These are phyloP conservation scores for Akabosia matsudoensis DNA, from an alignment of 1,140 invertebrate species.

Conservation along the genomic window DNA sequence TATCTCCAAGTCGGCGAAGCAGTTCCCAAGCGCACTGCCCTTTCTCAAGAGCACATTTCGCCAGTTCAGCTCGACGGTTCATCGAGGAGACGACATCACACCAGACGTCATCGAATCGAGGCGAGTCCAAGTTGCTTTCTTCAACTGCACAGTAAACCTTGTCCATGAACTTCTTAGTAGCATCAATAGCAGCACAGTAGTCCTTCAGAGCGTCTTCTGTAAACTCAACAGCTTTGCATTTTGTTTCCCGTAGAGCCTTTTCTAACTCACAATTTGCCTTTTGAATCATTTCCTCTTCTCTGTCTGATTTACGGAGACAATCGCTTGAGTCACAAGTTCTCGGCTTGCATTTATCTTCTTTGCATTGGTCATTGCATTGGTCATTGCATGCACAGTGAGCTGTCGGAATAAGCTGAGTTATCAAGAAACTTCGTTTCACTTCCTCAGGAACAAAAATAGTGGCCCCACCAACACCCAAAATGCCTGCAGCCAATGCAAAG, in stretches of 20 bases:
- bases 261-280: conserved; percentile 45
- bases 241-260: conserved; percentile 42
- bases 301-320: conserved; percentile 42
- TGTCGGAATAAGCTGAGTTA: background rate
- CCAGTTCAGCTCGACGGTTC: conserved; percentile 39
- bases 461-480: background rate
- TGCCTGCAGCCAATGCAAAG: background rate
- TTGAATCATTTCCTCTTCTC: conserved; percentile 44
- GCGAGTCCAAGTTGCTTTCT: conserved; percentile 42
- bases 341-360: background rate
- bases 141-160: conserved; percentile 46
- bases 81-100: conserved; percentile 40
- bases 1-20: conserved; percentile 42
- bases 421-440: background rate
- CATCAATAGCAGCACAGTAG: conserved; percentile 42
- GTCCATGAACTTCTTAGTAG: conserved; percentile 45
- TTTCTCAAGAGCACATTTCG: conserved; percentile 42
- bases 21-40: conserved; percentile 44
- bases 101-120: conserved; percentile 46
- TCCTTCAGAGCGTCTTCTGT: conserved; percentile 42
- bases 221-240: conserved; percentile 37
- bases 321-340: background rate
- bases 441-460: background rate
- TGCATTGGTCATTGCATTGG: background rate
- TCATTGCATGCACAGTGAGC: background rate